Evolutionary conservation across 2,888 invertebrate genomes (phyloP).

Genomic region (Philaethria dido): DNA sequence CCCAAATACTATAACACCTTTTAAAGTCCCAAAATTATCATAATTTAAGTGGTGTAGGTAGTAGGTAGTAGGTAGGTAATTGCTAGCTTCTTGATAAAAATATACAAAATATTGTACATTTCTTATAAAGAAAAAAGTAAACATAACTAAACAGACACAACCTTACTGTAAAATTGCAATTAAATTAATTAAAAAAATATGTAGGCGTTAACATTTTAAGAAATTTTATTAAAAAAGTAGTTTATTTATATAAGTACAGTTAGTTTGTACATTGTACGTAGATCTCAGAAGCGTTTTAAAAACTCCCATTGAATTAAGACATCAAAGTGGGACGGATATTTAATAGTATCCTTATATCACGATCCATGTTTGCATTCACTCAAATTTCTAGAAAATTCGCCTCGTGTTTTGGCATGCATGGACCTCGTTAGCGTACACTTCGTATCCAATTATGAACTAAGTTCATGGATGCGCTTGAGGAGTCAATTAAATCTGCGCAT

Average conservation of each 20-base stretch:
- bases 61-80: too few relatives aligned
- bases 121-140: neutral
- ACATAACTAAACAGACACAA: neutral
- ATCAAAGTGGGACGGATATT: constrained; percentile 31
- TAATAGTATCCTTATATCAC: constrained; percentile 43
- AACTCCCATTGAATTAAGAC: constrained; percentile 3
- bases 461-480: constrained; percentile 54
- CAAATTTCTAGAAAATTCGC: constrained; percentile 54
- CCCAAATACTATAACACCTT: too few relatives aligned
- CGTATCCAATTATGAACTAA: constrained; percentile 71
- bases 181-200: neutral
- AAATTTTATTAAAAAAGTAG: neutral
- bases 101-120: neutral
- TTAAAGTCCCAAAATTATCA: too few relatives aligned
- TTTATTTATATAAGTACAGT: neutral
- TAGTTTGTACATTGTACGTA: neutral
- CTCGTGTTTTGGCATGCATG: constrained; percentile 70
- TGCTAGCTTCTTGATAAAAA: too few relatives aligned
- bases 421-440: constrained; percentile 72
- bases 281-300: neutral
- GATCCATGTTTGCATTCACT: constrained; percentile 44
- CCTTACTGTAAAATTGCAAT: neutral
- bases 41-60: too few relatives aligned
- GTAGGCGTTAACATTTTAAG: too few relatives aligned
- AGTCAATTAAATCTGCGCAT: constrained; percentile 66